A percentile compares a stretch with the other conserved stretches of the same genome.
Evolutionary conservation across 2,113 vertebrate species (phyloP).

Genomic region (Mesocricetus auratus): DNA sequence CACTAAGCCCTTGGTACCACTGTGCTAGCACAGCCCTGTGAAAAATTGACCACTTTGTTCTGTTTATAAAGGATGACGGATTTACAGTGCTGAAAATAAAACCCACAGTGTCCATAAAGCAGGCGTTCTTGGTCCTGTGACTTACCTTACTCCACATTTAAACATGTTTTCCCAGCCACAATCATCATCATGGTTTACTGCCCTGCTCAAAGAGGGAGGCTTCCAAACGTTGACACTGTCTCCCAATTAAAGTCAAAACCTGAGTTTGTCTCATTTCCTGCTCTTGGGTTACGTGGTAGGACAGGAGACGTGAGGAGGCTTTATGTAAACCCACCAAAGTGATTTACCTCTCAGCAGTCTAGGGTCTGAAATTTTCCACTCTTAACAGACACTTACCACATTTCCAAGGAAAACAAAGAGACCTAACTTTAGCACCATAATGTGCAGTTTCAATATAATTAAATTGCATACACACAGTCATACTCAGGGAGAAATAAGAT

Average conservation of each 20-base stretch:
- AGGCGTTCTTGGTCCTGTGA: neutral
- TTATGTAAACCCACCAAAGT: slow-evolving; percentile 44
- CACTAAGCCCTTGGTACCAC: slow-evolving; percentile 49
- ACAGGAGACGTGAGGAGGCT: neutral
- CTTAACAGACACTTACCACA: slow-evolving; percentile 44
- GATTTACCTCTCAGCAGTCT: neutral
- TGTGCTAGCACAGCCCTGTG: slow-evolving; percentile 31
- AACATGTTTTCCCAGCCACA: slow-evolving; percentile 39
- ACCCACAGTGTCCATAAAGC: slow-evolving; percentile 60
- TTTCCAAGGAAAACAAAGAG: slow-evolving; percentile 61
- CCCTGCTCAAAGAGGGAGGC: slow-evolving; percentile 2
- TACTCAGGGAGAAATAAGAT: slow-evolving; percentile 50
- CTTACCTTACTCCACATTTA: slow-evolving; percentile 55
- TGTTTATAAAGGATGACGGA: slow-evolving; percentile 60
- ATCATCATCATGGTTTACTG: slow-evolving; percentile 53
- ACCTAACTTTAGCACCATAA: slow-evolving; percentile 55
- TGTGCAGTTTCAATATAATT: slow-evolving; percentile 60
- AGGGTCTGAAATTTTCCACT: slow-evolving; percentile 60
- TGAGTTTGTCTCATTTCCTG: neutral
- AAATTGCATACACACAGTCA: slow-evolving; percentile 64
- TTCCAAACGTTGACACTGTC: neutral
- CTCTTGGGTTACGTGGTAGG: neutral
- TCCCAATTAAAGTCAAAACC: neutral
- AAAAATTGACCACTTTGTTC: slow-evolving; percentile 71
- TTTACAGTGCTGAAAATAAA: slow-evolving; percentile 64